A percentile compares a stretch with the other conserved stretches of the same genome.
Conservation (phyloP, 2,113 vertebrate genomes). For the Serinus canaria region DNA sequence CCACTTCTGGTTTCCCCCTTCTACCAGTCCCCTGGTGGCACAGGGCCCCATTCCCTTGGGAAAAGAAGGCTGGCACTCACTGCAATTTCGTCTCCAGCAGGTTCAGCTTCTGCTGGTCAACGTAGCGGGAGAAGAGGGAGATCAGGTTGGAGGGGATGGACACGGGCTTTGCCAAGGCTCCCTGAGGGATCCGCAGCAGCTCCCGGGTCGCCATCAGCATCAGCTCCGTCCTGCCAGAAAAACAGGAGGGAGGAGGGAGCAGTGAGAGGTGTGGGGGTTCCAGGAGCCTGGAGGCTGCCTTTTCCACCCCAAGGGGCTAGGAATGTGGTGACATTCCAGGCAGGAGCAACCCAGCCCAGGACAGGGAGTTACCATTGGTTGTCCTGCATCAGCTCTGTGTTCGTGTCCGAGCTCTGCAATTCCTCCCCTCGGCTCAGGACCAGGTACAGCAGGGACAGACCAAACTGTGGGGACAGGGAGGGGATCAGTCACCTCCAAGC, state of each 20-base stretch:
- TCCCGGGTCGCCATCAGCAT: constrained; percentile 89
- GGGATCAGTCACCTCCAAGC: background rate
- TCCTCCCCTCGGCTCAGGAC: constrained; percentile 92
- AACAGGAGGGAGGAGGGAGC: background rate
- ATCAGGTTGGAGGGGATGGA: constrained; percentile 87
- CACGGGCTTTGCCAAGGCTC: constrained; percentile 82
- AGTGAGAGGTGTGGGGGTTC: accelerated
- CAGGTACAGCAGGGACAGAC: constrained; percentile 89
- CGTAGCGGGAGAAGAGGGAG: constrained; percentile 91
- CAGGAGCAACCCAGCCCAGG: background rate
- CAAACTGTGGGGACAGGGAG: constrained; percentile 73
- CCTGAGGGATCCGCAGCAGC: constrained; percentile 83
- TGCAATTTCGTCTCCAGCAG: constrained; percentile 91
- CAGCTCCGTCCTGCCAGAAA: constrained; percentile 84
- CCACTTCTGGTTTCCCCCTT: background rate
- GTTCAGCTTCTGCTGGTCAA: constrained; percentile 90
- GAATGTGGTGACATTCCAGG: background rate
- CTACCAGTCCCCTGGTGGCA: no score
- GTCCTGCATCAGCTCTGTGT: constrained; percentile 83
- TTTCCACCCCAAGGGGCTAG: background rate
- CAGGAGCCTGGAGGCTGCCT: background rate
- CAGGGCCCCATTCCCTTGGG: background rate
- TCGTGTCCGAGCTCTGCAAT: constrained; percentile 82
- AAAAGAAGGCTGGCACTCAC: constrained; percentile 74
- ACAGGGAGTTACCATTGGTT: constrained; percentile 83